Percentiles rank a stretch among this genome's conserved stretches.
phyloP scores from a whole-genome alignment of 2,113 vertebrate genomes.

The Sylvilagus bachmani region DNA sequence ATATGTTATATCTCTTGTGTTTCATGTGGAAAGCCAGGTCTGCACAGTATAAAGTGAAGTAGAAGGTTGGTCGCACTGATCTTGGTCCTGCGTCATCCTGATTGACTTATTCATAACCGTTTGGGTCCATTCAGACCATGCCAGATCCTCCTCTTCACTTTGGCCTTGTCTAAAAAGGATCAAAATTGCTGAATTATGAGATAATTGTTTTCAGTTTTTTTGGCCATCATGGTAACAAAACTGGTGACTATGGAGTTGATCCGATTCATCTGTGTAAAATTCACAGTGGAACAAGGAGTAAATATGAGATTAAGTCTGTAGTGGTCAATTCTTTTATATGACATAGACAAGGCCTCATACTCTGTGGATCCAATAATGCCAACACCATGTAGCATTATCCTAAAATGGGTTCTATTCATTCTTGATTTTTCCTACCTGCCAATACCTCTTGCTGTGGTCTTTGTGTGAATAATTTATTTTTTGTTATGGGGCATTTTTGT shows the following conservation, averaged over 20 bases:
- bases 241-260: not conserved
- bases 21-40: conserved; percentile 35
- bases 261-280: not conserved
- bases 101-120: not conserved
- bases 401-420: conserved; percentile 62
- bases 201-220: not conserved
- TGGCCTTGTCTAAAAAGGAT: conserved; percentile 39
- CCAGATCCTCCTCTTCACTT: conserved; percentile 39
- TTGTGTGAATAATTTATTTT: conserved; percentile 65
- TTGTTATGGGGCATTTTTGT: conserved; percentile 73
- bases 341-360: conserved; percentile 12
- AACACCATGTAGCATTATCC: conserved; percentile 37
- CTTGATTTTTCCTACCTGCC: conserved; percentile 70
- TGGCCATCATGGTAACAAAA: conserved; percentile 13
- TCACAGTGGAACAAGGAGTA: not conserved
- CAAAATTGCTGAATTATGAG: not conserved
- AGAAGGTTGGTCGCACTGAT: not conserved
- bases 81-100: not conserved
- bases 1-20: conserved; percentile 67
- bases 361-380: conserved; percentile 13
- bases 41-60: conserved; percentile 59
- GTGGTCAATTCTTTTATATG: not conserved
- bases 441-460: conserved; percentile 62
- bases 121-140: not conserved
- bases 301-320: not conserved